Base-by-base conservation (phyloP, 2,888 invertebrate species). In the Trachelus troglodyta region DNA sequence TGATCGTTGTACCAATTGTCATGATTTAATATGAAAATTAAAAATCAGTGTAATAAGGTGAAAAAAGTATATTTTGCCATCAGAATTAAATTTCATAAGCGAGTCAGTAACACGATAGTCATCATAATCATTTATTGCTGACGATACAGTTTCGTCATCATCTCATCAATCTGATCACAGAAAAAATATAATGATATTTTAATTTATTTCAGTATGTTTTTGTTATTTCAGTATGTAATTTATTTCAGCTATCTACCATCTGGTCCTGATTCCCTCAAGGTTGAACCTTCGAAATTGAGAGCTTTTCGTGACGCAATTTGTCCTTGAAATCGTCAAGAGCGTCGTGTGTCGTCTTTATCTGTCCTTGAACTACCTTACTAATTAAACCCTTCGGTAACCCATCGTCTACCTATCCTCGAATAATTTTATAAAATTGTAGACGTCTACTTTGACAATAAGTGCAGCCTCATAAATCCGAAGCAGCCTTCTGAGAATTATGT, bases 151-250 rank as follows among this genome's bases (percentile, higher is more conserved):
- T 84, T 87, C 84, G 12, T 35, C 12, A 12, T 35, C 35, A 35
- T 86, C 86, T 87, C 86, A 87, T 88, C 86, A 86, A 82, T 79
- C 83, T 82, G 80, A 87, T 83, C 82, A 84, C 79, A 23, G 1
- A 23, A 40, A 23, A 23, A 15, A 23, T 83, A 83, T 84, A 86
- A 84, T 87, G 86, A 86, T 85, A 86, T 85, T 85, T 88, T 87
- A 86, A 87, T 87, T 89, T 89, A 87, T 87, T 89, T 89, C 86
- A 87, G 87, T 15, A 86, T 87, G 87, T 85, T n/a, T n/a, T n/a
- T n/a, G n/a, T 89, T 89, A 87, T 87, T 89, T 89, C 86, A 87
- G 87, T 15, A 86, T 87, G 87, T 85, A n/a, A n/a, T n/a, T n/a
- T n/a, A n/a, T n/a, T n/a, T n/a, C n/a, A n/a, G 34, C 11, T 34